Conservation (phyloP, 2,113 vertebrate genomes). For the Bujurquina vittata region DNA sequence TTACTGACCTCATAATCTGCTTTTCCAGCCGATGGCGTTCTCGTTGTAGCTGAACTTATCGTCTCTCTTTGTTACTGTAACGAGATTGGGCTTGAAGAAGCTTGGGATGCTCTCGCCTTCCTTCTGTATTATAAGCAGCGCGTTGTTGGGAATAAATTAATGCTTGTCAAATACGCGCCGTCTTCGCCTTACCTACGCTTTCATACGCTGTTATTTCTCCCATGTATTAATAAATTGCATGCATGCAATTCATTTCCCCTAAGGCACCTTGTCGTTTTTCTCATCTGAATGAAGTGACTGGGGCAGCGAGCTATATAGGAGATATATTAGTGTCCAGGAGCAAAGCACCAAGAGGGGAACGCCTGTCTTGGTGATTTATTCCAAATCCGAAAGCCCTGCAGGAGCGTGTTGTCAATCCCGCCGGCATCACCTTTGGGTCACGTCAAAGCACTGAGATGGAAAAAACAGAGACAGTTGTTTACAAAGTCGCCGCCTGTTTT, state of each 20-base stretch:
- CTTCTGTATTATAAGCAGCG: slow-evolving; percentile 17
- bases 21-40: not conserved
- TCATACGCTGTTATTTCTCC: slow-evolving; percentile 66
- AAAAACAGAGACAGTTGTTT: slow-evolving; percentile 75
- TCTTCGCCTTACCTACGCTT: slow-evolving; percentile 52
- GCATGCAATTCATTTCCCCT: slow-evolving; percentile 71
- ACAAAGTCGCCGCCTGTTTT: slow-evolving; percentile 63
- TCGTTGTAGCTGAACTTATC: not conserved
- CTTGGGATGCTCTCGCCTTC: slow-evolving; percentile 12
- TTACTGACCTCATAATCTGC: slow-evolving; percentile 5
- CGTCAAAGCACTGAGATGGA: slow-evolving; percentile 69
- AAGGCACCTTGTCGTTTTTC: slow-evolving; percentile 70
- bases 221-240: slow-evolving; percentile 72
- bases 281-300: slow-evolving; percentile 59
- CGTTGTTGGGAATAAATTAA: slow-evolving; percentile 65
- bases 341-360: slow-evolving; percentile 61
- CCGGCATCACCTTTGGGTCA: slow-evolving; percentile 73
- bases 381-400: slow-evolving; percentile 64
- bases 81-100: slow-evolving; percentile 4
- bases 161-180: slow-evolving; percentile 48
- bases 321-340: slow-evolving; percentile 78
- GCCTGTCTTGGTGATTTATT: slow-evolving; percentile 79
- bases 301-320: slow-evolving; percentile 67
- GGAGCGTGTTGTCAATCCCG: slow-evolving; percentile 74
- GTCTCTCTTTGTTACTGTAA: not conserved